Percentiles rank a stretch among this genome's conserved stretches.
phyloP scores from a whole-genome alignment of 2,888 invertebrate genomes.

The Diaprepes abbreviatus region DNA sequence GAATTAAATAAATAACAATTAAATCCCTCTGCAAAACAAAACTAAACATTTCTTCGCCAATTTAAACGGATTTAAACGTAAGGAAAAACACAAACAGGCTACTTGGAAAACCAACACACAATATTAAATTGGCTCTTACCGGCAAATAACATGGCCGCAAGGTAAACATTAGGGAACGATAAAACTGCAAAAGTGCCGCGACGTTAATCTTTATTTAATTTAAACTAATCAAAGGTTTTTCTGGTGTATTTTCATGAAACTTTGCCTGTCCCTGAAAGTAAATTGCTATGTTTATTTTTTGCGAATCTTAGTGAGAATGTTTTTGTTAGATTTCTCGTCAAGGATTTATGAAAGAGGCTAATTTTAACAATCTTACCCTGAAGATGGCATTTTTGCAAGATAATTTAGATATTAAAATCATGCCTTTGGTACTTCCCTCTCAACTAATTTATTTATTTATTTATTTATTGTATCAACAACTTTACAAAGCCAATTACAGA shows the following conservation, averaged over 20 bases:
- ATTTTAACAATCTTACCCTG: too few species aligned
- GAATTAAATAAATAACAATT: slow-evolving; percentile 1
- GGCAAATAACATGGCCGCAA: slow-evolving; percentile 16
- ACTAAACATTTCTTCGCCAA: background rate
- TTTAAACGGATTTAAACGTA: slow-evolving; percentile 15
- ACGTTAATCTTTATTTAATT: slow-evolving; percentile 29
- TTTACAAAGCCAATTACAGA: too few species aligned
- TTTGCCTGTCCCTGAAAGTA: background rate
- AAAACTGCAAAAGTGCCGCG: slow-evolving; percentile 17
- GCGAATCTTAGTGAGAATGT: too few species aligned
- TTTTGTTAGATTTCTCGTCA: too few species aligned
- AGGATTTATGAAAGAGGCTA: too few species aligned
- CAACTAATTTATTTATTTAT: too few species aligned
- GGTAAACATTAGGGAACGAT: slow-evolving; percentile 17
- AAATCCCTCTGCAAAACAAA: background rate
- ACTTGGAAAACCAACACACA: slow-evolving; percentile 22
- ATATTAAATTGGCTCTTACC: slow-evolving; percentile 21
- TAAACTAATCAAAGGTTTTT: slow-evolving; percentile 35
- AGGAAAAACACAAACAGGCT: slow-evolving; percentile 19
- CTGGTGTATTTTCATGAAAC: slow-evolving; percentile 1
- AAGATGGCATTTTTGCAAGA: too few species aligned
- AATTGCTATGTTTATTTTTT: too few species aligned
- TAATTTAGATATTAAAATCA: too few species aligned
- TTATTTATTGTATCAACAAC: too few species aligned
- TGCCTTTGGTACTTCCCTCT: too few species aligned